Evolutionary conservation across 2,888 invertebrate genomes (phyloP).

Genomic region (Perizoma flavofasciatum): DNA sequence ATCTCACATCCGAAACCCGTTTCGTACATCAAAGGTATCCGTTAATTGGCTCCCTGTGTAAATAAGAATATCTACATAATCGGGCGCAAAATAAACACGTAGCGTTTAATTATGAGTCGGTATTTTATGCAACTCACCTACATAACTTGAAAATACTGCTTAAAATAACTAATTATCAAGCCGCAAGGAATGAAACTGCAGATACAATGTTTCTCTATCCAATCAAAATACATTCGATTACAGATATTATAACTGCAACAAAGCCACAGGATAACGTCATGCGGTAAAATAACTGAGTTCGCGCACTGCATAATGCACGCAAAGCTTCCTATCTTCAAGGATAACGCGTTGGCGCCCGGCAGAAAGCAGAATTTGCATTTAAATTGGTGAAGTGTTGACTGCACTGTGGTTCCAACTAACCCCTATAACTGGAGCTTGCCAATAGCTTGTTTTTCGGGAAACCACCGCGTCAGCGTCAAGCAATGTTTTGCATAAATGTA

Average conservation of each 20-base stretch:
- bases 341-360: conserved; percentile 54
- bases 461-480: conserved; percentile 29
- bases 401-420: conserved; percentile 37
- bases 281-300: conserved; percentile 45
- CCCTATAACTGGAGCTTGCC: conserved; percentile 32
- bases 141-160: conserved; percentile 10
- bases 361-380: conserved; percentile 66
- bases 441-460: conserved; percentile 37
- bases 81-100: conserved; percentile 39
- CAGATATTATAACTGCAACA: conserved; percentile 32
- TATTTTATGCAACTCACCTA: conserved; percentile 29
- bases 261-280: conserved; percentile 40
- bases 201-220: conserved; percentile 5
- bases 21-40: conserved; percentile 74
- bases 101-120: conserved; percentile 29
- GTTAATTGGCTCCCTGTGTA: conserved; percentile 65
- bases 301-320: conserved; percentile 54
- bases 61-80: conserved; percentile 45
- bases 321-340: conserved; percentile 57
- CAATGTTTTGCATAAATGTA: conserved; percentile 36
- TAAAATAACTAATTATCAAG: conserved; percentile 2
- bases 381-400: conserved; percentile 54
- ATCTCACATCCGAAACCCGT: conserved; percentile 68
- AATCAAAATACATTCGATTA: conserved; percentile 33
- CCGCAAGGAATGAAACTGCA: conserved; percentile 5